A percentile compares a stretch with the other conserved stretches of the same genome.
Evolutionary conservation across 2,113 vertebrate species (phyloP).

Genomic region (Rhodinocichla rosea): DNA sequence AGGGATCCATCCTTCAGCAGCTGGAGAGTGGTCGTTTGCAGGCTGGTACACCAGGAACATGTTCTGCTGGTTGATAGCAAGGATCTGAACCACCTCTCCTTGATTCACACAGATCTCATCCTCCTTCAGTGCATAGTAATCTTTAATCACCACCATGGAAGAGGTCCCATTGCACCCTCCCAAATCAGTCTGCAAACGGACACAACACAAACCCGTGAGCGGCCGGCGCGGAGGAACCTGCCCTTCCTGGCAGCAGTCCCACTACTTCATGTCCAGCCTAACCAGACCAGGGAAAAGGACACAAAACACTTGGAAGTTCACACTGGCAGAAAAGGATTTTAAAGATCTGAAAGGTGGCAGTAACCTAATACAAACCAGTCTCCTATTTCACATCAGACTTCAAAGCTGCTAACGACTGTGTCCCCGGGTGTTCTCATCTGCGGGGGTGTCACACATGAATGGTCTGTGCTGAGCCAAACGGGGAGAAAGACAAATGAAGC

Average conservation of each 20-base stretch:
- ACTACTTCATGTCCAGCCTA: background rate
- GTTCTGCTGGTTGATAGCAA: constrained; percentile 97
- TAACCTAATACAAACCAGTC: background rate
- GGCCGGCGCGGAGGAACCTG: background rate
- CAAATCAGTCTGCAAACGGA: constrained; percentile 75
- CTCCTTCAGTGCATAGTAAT: constrained; percentile 97
- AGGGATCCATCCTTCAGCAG: constrained; percentile 97
- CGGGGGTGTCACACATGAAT: background rate
- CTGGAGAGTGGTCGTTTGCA: constrained; percentile 87
- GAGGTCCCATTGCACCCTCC: constrained; percentile 88
- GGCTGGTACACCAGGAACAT: constrained; percentile 96
- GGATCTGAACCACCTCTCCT: constrained; percentile 93
- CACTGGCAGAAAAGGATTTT: background rate
- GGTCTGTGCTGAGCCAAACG: background rate
- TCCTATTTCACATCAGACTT: background rate
- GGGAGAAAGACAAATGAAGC: background rate
- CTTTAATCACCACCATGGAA: constrained; percentile 91
- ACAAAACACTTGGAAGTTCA: background rate
- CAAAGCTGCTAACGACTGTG: background rate
- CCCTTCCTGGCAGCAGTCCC: background rate
- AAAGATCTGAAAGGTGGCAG: background rate
- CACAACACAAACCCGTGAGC: constrained; percentile 34
- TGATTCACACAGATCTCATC: constrained; percentile 94
- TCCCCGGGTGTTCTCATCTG: background rate
- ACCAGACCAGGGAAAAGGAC: background rate